phyloP scores from a whole-genome alignment of 2,113 vertebrate genomes.

The Ascaphus truei region DNA sequence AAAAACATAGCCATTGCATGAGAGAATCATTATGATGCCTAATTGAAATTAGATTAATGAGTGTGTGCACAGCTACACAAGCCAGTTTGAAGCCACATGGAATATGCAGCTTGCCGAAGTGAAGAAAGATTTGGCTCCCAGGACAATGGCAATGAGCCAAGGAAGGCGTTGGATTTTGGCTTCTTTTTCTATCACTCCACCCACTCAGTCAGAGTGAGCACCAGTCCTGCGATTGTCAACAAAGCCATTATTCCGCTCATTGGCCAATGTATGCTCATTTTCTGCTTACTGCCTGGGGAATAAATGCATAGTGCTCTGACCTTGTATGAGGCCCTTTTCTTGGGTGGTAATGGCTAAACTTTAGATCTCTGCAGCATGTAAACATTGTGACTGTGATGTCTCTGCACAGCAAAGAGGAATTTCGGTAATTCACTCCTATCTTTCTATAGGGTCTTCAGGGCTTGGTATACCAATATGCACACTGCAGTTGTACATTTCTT shows the following conservation, averaged over 20 bases:
- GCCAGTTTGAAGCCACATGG: background rate
- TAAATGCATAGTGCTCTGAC: conserved; percentile 30
- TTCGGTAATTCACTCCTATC: no score
- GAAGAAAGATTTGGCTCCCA: background rate
- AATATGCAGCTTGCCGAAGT: background rate
- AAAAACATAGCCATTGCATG: no score
- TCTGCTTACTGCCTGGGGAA: conserved; percentile 44
- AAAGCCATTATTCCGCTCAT: conserved; percentile 56
- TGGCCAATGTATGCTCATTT: conserved; percentile 53
- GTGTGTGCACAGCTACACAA: background rate
- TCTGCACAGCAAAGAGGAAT: background rate
- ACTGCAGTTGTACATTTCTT: no score
- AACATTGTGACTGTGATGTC: conserved; percentile 16
- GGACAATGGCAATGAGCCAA: background rate
- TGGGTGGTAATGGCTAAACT: conserved; percentile 8
- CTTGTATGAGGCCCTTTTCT: conserved; percentile 40
- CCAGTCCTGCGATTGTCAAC: conserved; percentile 46
- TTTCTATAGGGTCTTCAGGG: no score
- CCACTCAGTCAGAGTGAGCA: conserved; percentile 37
- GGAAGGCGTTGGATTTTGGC: conserved; percentile 2
- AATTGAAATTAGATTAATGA: background rate
- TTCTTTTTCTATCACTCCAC: conserved; percentile 6
- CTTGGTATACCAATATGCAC: no score
- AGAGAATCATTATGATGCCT: background rate
- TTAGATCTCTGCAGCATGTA: conserved; percentile 36